Percentiles rank a stretch among this genome's conserved stretches.
These are phyloP conservation scores for Empidonax alnorum DNA, from an alignment of 2,113 vertebrate genomes.

Conservation along the genomic window DNA sequence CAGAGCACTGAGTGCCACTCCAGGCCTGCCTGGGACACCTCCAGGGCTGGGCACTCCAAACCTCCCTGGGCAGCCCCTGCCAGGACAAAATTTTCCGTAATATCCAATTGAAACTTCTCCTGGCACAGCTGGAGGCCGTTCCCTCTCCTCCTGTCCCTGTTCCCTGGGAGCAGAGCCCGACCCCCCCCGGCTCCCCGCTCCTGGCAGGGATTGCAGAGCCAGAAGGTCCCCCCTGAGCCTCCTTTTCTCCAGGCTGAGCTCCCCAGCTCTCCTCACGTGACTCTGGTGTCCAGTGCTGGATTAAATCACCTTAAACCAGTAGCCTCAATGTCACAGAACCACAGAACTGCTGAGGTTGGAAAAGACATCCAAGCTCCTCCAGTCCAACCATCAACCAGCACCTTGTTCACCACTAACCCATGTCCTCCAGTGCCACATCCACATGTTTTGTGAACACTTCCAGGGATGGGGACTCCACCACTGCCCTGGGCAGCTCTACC, in stretches of 20 bases:
- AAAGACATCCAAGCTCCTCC: background rate
- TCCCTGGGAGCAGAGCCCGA: background rate
- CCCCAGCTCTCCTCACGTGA: background rate
- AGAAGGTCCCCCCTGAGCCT: background rate
- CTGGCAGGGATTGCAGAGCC: background rate
- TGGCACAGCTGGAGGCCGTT: background rate
- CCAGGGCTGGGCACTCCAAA: background rate
- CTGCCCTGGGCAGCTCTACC: background rate
- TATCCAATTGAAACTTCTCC: no score
- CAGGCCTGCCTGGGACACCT: background rate
- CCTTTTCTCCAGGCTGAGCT: background rate
- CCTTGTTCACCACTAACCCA: background rate
- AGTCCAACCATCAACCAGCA: background rate
- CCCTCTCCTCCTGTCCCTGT: background rate
- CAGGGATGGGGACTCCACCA: background rate
- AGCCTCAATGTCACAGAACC: background rate
- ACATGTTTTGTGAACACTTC: background rate
- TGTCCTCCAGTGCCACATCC: background rate
- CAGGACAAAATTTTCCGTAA: background rate
- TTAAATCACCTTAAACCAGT: background rate
- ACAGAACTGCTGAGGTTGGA: rapidly evolving
- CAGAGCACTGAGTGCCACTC: background rate
- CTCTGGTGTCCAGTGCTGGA: background rate
- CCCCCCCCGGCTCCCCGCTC: background rate
- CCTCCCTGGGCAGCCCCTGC: background rate